A percentile compares a stretch with the other conserved stretches of the same genome.
Conservation (phyloP, 2,113 vertebrate species). For the Myanophis thanlyinensis region DNA sequence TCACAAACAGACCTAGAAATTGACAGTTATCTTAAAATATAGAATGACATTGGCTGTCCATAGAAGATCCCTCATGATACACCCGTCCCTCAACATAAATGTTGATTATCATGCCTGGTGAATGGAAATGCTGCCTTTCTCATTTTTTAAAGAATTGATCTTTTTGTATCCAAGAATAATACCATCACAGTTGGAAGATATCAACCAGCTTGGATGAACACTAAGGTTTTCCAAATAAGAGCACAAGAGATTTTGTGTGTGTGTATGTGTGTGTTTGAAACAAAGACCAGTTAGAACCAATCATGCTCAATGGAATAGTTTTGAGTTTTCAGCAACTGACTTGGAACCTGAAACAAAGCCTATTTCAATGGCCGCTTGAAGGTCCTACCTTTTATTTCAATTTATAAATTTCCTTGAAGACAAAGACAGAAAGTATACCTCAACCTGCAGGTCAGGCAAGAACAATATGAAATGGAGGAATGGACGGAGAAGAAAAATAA, state of each 20-base stretch:
- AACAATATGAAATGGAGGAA: background rate
- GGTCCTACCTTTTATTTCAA: background rate
- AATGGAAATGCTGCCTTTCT: background rate
- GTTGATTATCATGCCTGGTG: background rate
- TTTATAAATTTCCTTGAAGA: background rate
- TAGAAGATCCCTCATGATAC: background rate
- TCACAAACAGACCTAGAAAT: conserved; percentile 83
- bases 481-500: background rate
- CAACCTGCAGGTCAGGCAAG: background rate
- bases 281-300: background rate
- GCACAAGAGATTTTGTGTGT: background rate
- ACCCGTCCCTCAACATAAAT: background rate
- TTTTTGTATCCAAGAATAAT: background rate
- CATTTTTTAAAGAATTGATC: background rate
- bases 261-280: background rate
- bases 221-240: background rate
- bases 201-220: background rate
- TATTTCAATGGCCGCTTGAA: background rate
- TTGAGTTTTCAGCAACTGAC: background rate
- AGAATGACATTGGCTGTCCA: background rate
- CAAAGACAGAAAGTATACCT: background rate
- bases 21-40: background rate
- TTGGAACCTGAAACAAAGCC: background rate
- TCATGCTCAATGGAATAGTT: background rate
- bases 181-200: background rate